These are phyloP conservation scores for Barnardius zonarius DNA, from an alignment of 2,113 vertebrate genomes.

Conservation along the genomic window DNA sequence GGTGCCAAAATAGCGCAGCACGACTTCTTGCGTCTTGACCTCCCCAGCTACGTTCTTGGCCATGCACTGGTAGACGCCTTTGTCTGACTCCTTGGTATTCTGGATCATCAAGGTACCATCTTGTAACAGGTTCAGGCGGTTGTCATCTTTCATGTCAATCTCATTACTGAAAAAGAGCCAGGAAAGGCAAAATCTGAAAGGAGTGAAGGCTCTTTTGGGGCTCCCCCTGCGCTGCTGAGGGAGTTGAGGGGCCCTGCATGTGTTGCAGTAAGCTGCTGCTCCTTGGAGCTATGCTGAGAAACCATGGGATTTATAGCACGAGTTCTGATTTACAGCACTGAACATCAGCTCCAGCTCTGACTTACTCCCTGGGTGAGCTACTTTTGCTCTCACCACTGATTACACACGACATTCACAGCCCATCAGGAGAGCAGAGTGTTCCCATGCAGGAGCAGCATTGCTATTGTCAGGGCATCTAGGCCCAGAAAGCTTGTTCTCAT, in stretches of 20 bases:
- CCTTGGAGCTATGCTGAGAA: neutral
- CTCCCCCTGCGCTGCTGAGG: rapidly evolving
- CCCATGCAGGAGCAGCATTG: neutral
- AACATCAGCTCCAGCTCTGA: neutral
- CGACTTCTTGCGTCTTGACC: constrained; percentile 70
- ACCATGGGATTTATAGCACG: neutral
- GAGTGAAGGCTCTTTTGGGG: neutral
- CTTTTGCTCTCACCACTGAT: neutral
- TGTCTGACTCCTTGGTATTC: constrained; percentile 73
- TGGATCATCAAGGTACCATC: constrained; percentile 78
- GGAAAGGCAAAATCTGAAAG: neutral
- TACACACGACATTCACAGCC: neutral
- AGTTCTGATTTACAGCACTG: neutral
- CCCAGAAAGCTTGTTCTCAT: neutral
- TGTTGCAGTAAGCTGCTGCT: neutral
- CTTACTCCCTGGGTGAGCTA: neutral
- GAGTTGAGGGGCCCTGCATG: neutral
- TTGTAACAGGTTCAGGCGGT: constrained; percentile 70
- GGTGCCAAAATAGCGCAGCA: constrained; percentile 71
- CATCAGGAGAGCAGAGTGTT: neutral
- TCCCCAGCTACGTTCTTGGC: constrained; percentile 76
- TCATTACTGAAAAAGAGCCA: constrained; percentile 62
- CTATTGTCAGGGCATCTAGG: neutral
- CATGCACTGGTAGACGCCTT: constrained; percentile 76
- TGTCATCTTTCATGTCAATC: constrained; percentile 72